Evolutionary conservation across 1,140 invertebrate species (phyloP), one percentile per base, ranked within the genome.

Genomic region (Aphis gossypii): DNA sequence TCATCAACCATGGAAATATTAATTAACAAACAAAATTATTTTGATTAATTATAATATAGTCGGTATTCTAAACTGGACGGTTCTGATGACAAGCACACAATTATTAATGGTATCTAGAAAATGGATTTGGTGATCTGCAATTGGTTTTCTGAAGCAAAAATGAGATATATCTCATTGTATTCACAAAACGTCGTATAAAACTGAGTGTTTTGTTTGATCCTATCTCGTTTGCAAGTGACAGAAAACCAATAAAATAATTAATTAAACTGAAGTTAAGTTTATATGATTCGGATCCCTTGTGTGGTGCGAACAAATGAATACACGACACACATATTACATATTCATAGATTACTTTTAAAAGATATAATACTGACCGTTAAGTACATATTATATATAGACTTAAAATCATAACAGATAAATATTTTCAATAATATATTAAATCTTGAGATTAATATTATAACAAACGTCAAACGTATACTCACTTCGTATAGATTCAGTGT

Each of bases 181-280:
- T 9, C 21, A 38, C 11, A 44, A 86, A 44, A 44, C 21, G 23
- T 84, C 23, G n/a, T n/a, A 20, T 86, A 25, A 86, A 30, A 35
- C 23, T 14, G 84, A 86, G 11, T 86, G 84, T 44, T 86, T 30
- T 18, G 23, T 4, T 11, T 23, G 41, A 9, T 86, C 84, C 1
- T 18, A 46, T 46, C 25, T 23, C 25, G 84, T 86, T 86, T 86
- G 84, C 44, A 86, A 44, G 25, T 46, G 84, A 86, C 84, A 86
- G 84, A 46, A 86, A 86, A 46, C 41, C 84, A 30, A 30, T 86
- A 44, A 86, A 86, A n/a, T 46, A 86, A 44, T 86, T 86, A 46
- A 86, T 86, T 86, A 86, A 86, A 86, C 41, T 25, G 5, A 86
- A 86, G 44, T 46, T 18, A 30, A 86, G 44, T 30, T 46, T 30